Conservation (phyloP, 2,113 vertebrate species). For the Calyptommatus sinebrachiatus region DNA sequence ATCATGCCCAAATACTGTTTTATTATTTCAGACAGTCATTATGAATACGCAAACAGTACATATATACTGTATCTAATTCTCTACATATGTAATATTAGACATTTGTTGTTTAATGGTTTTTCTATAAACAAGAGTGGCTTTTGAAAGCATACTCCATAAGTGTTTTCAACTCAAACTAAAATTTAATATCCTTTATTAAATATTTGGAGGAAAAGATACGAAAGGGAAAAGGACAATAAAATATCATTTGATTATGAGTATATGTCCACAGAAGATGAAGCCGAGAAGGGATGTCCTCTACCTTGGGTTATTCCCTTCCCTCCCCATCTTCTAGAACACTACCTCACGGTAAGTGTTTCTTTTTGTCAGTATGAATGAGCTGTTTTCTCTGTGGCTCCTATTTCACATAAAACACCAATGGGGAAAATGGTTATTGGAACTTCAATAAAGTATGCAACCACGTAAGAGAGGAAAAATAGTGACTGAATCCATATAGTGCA, state of each 20-base stretch:
- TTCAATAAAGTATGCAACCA: background rate
- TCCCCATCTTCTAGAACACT: too few relatives aligned
- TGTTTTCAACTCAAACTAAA: background rate
- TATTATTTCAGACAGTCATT: background rate
- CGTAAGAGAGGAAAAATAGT: too few relatives aligned
- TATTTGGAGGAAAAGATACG: background rate
- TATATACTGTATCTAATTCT: background rate
- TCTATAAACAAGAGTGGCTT: background rate
- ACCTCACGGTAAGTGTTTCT: too few relatives aligned
- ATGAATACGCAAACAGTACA: background rate
- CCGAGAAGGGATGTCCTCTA: too few relatives aligned
- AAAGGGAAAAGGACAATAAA: background rate
- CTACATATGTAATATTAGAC: background rate
- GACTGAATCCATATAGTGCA: too few relatives aligned
- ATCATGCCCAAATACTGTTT: too few relatives aligned
- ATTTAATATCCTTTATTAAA: background rate
- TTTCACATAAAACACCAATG: background rate
- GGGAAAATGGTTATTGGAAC: background rate
- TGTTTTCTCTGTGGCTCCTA: background rate
- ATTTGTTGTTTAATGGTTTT: background rate
- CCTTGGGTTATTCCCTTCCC: too few relatives aligned
- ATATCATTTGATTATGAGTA: background rate
- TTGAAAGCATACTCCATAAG: background rate
- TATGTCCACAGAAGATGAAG: too few relatives aligned
- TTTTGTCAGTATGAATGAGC: background rate